phyloP scores from a whole-genome alignment of 1,140 invertebrate species.

The Microplitis demolitor region DNA sequence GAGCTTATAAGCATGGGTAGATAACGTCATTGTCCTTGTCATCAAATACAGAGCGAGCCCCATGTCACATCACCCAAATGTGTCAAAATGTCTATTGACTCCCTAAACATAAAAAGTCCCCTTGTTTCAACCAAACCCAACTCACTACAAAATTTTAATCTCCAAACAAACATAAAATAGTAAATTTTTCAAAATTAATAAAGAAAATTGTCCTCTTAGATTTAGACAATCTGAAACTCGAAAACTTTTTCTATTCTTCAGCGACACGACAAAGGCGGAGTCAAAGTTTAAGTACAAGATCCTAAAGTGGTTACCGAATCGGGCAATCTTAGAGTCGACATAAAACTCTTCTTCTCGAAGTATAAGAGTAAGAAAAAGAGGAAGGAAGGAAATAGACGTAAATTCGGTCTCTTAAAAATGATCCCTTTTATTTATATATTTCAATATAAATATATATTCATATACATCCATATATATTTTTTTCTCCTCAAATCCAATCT shows the following conservation, averaged over 20 bases:
- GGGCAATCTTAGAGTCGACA: neutral
- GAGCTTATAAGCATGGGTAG: neutral
- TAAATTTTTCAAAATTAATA: neutral
- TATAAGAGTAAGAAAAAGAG: no score
- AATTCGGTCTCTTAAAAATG: neutral
- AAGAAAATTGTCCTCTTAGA: neutral
- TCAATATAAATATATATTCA: no score
- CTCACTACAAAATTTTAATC: no score
- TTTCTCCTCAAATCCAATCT: slow-evolving; percentile 31
- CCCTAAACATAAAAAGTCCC: neutral
- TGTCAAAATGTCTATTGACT: neutral
- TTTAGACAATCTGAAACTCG: no score
- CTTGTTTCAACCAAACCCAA: no score
- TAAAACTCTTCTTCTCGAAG: no score
- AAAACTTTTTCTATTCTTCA: neutral
- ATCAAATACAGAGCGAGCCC: neutral
- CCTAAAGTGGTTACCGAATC: neutral
- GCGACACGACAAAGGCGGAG: slow-evolving; percentile 13
- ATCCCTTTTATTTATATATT: neutral
- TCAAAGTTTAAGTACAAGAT: neutral
- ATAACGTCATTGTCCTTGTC: slow-evolving; percentile 2
- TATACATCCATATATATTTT: neutral
- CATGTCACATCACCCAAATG: neutral
- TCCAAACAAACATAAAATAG: neutral
- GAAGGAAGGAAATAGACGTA: neutral